Conservation (phyloP, 2,113 vertebrate genomes). For the Notothenia rossii region DNA sequence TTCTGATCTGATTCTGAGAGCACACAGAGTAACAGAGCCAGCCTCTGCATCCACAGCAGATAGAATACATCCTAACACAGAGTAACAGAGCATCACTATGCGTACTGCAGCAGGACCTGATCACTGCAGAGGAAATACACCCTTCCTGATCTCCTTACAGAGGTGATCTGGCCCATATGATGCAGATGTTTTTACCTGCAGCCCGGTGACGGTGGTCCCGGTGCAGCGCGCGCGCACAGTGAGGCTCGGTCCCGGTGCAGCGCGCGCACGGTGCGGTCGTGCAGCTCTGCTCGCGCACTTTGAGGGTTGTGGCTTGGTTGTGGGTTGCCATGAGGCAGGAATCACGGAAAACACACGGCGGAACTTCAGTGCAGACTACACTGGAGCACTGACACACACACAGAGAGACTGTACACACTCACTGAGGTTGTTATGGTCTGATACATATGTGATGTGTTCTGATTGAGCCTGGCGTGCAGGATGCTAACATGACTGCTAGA, state of each 20-base stretch:
- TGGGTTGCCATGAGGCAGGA: slow-evolving; percentile 72
- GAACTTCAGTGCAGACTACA: background rate
- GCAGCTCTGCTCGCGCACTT: slow-evolving; percentile 75
- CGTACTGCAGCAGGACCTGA: no score
- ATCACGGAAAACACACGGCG: slow-evolving; percentile 40
- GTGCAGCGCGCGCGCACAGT: no score
- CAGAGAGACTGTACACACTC: accelerated
- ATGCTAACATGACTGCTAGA: background rate
- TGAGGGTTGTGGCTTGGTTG: slow-evolving; percentile 44
- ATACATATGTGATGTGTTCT: accelerated
- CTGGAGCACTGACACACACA: accelerated
- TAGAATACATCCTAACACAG: no score
- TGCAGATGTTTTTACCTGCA: no score
- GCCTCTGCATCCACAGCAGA: no score
- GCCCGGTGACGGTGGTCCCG: slow-evolving; percentile 12
- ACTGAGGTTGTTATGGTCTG: accelerated
- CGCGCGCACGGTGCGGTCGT: slow-evolving; percentile 53
- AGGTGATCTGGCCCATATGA: no score
- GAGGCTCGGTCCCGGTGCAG: background rate
- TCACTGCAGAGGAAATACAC: no score
- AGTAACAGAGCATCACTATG: no score
- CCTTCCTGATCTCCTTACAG: no score
- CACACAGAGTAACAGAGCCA: no score
- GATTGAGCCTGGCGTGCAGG: background rate
- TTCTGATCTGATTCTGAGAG: no score